Evolutionary conservation across 2,797 vertebrate species (phyloP), one percentile per base, ranked within the genome.

Genomic region (Danio albolineatus): DNA sequence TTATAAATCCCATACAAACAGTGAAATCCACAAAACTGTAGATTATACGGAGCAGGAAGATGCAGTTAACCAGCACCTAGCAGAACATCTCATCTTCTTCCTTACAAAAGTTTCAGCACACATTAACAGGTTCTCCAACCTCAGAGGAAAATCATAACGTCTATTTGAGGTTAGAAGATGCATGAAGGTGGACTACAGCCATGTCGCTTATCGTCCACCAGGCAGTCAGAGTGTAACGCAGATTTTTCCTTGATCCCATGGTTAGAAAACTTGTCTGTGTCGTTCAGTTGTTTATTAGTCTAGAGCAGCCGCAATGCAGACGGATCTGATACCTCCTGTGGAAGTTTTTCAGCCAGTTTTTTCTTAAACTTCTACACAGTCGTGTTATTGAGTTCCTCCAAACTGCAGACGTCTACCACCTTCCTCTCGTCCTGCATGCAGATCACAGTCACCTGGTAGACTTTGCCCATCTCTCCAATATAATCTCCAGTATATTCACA

Each of bases 241-340:
- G 78, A 94, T 82, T 41, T 48, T 8, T 91, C 76, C 73, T 92
- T 87, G 69, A 94, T 70, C 2, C 89, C 87, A 36, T 87, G 89
- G 0, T 19, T 8, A 6, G 86, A 84, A 78, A 93, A 85, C n/a
- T 60, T n/a, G 0, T 51, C n/a, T 0, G 0, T 0, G 0, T 90
- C 81, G 0, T 90, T 84, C 57, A 94, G 81, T 0, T 0, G 0
- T 9, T 85, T 79, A 41, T 82, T 75, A 0, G 91, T 61, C 70
- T 89, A 93, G 64, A 92, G 84, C 60, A 93, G 39, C 54, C 86
- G 83, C 8, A 92, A 0, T 13, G 21, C 0, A 64, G 61, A 6
- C 39, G 16, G 61, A 16, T 64, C 61, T 76, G 76, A 14, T 46
- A 0, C 79, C 0, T 67, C 36, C 0, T 66, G 43, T 2, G 90